Evolutionary conservation across 2,888 invertebrate genomes (phyloP).

Genomic region (Macrosoma leucophasiata): DNA sequence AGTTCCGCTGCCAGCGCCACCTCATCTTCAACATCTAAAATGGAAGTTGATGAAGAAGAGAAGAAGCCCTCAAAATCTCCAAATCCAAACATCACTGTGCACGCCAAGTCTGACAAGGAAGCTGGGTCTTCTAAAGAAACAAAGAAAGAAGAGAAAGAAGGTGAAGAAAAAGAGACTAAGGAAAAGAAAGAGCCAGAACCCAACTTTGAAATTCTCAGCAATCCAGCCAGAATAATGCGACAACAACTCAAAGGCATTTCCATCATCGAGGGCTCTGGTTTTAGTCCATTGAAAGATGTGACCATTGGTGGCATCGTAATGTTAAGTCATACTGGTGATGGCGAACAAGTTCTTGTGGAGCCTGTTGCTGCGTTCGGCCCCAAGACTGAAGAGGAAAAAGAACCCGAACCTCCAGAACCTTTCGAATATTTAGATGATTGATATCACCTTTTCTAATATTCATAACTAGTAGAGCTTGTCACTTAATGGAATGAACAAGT

Average conservation of each 20-base stretch:
- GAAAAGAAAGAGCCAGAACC: constrained; percentile 93
- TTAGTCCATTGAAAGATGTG: constrained; percentile 92
- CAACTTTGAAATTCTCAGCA: constrained; percentile 91
- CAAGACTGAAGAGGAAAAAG: constrained; percentile 95
- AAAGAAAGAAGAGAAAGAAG: constrained; percentile 68
- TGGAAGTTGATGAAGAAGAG: constrained; percentile 88
- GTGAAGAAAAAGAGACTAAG: constrained; percentile 60
- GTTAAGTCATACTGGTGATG: constrained; percentile 89
- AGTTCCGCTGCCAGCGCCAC: constrained; percentile 76
- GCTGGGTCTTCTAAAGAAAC: constrained; percentile 64
- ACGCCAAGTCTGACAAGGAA: constrained; percentile 65
- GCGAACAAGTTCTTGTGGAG: constrained; percentile 91
- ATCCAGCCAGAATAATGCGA: constrained; percentile 96
- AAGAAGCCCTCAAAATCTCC: constrained; percentile 68
- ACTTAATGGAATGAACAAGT: constrained; percentile 48
- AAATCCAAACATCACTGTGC: constrained; percentile 68
- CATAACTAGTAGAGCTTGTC: too few species aligned
- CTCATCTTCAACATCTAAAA: constrained; percentile 82
- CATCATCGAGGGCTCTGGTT: constrained; percentile 87
- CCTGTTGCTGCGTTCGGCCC: constrained; percentile 94
- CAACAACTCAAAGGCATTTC: constrained; percentile 89
- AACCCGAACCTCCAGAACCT: constrained; percentile 98
- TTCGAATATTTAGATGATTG: constrained; percentile 95
- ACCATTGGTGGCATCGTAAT: constrained; percentile 97
- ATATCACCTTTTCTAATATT: constrained; percentile 39